Evolutionary conservation across 2,797 vertebrate species (phyloP).

Genomic region (Urocyon cinereoargenteus): DNA sequence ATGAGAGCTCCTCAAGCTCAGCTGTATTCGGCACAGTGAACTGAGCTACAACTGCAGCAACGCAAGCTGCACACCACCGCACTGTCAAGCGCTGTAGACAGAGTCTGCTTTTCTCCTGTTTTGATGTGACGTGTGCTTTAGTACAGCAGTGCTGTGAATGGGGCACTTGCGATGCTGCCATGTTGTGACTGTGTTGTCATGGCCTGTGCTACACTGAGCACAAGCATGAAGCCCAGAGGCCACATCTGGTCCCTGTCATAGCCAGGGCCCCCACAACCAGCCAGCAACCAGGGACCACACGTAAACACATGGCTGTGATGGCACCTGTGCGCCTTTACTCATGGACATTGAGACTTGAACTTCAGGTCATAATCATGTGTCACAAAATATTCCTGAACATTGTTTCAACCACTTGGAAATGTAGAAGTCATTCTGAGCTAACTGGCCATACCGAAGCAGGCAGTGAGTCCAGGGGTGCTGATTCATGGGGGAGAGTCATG

Average conservation of each 20-base stretch:
- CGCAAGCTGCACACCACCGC: no score
- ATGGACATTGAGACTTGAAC: background rate
- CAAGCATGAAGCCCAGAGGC: background rate
- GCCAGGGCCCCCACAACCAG: no score
- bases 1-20: no score
- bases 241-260: background rate
- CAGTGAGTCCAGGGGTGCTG: background rate
- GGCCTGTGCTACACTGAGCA: background rate
- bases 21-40: no score
- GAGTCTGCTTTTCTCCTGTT: background rate
- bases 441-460: background rate
- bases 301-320: background rate
- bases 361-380: accelerated
- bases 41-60: no score
- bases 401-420: background rate
- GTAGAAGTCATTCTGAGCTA: background rate
- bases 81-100: accelerated
- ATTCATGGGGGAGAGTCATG: no score
- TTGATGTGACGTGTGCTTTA: no score
- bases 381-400: background rate
- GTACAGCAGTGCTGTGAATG: accelerated
- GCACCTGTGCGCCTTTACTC: no score
- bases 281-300: background rate
- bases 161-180: accelerated
- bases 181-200: accelerated